Percentiles rank a stretch among this genome's conserved stretches.
Evolutionary conservation across 2,888 invertebrate species (phyloP).

Genomic region (Steinernema hermaphroditum): DNA sequence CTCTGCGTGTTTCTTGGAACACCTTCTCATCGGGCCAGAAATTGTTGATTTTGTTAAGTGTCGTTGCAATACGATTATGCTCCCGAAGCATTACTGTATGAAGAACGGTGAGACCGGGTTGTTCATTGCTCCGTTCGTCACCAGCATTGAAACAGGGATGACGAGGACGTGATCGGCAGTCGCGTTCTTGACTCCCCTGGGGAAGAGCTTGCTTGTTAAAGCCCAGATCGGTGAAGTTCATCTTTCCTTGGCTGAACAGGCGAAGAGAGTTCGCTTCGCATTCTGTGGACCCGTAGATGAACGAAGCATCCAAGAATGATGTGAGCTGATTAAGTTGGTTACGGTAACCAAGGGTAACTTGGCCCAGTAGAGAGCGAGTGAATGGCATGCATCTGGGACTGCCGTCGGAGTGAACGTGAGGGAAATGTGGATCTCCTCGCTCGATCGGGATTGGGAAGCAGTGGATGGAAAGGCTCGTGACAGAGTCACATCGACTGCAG

Average conservation of each 20-base stretch:
- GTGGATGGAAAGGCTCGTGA: constrained; percentile 85
- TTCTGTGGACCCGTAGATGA: constrained; percentile 85
- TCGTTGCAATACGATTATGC: constrained; percentile 64
- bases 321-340: constrained; percentile 83
- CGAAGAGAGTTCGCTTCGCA: constrained; percentile 81
- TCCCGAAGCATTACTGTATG: constrained; percentile 65
- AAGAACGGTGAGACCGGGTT: constrained; percentile 63
- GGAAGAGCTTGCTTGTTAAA: constrained; percentile 65
- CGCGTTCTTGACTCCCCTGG: constrained; percentile 65
- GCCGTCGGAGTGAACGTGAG: constrained; percentile 79
- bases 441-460: constrained; percentile 91
- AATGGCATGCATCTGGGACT: constrained; percentile 87
- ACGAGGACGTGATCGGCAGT: constrained; percentile 52
- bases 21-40: constrained; percentile 68
- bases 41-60: constrained; percentile 62
- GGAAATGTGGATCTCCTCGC: constrained; percentile 83
- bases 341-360: constrained; percentile 74
- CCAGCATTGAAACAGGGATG: constrained; percentile 54
- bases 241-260: constrained; percentile 71
- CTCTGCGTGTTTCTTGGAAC: constrained; percentile 68
- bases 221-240: constrained; percentile 66
- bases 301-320: constrained; percentile 78
- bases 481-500: constrained; percentile 78
- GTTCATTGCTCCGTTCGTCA: constrained; percentile 64
- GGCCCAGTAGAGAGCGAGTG: constrained; percentile 89